A percentile compares a stretch with the other conserved stretches of the same genome.
Conservation (phyloP, 1,140 invertebrate genomes). For the Callitettix versicolor region DNA sequence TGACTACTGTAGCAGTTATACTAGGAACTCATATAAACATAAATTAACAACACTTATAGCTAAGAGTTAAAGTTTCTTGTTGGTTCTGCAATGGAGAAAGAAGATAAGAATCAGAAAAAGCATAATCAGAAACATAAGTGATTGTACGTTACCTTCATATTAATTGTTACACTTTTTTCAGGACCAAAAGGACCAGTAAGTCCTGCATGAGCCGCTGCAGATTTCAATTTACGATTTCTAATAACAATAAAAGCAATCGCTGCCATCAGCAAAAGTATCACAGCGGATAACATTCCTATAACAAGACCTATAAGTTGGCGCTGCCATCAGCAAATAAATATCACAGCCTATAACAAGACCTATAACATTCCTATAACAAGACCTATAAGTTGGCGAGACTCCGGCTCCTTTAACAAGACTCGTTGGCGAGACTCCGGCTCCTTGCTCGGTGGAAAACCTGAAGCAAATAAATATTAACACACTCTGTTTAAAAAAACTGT, state of each 20-base stretch:
- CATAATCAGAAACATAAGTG: no score
- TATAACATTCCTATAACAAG: conserved; percentile 65
- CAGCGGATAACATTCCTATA: conserved; percentile 61
- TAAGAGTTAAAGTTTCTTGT: no score
- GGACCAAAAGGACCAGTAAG: conserved; percentile 34
- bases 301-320: conserved; percentile 58
- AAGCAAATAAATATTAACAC: not conserved
- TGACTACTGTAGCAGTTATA: no score
- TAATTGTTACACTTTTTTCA: conserved; percentile 36
- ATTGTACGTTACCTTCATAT: conserved; percentile 40
- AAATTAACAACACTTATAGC: no score
- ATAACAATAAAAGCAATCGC: conserved; percentile 61
- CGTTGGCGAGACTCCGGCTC: conserved; percentile 42
- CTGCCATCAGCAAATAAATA: conserved; percentile 52
- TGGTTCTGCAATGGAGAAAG: no score
- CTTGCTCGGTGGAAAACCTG: conserved; percentile 27
- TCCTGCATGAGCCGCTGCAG: conserved; percentile 35
- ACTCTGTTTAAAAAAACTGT: not conserved
- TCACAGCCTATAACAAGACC: no score
- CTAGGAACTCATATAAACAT: no score
- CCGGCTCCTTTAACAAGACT: conserved; percentile 39
- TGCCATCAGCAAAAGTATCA: conserved; percentile 55
- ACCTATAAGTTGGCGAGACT: conserved; percentile 52
- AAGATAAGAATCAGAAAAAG: no score
- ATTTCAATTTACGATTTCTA: conserved; percentile 50